A percentile compares a stretch with the other conserved stretches of the same genome.
Evolutionary conservation across 2,113 vertebrate genomes (phyloP).

Genomic region (Amblyopsis rosae): DNA sequence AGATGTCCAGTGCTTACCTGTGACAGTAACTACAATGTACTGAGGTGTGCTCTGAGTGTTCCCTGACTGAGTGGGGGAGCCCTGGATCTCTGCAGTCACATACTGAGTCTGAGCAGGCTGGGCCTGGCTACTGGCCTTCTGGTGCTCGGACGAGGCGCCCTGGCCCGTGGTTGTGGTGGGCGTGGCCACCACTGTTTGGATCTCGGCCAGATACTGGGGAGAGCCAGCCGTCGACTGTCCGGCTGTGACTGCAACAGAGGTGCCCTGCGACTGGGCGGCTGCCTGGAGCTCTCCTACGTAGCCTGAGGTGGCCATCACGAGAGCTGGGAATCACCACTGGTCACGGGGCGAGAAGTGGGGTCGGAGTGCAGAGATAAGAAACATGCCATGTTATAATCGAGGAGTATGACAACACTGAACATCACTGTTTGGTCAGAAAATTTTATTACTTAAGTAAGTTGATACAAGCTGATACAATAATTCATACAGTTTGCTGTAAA

Average conservation of each 20-base stretch:
- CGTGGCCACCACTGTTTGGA: conserved; percentile 63
- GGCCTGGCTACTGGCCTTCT: conserved; percentile 60
- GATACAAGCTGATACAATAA: too few species aligned
- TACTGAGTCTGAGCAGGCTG: conserved; percentile 79
- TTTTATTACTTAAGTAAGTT: too few species aligned
- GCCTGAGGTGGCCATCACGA: conserved; percentile 87
- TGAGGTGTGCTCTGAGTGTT: conserved; percentile 81
- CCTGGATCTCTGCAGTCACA: conserved; percentile 80
- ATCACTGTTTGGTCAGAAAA: too few species aligned
- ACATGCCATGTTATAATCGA: too few species aligned
- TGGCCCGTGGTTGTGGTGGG: conserved; percentile 62
- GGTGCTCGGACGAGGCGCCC: conserved; percentile 59
- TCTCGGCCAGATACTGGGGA: conserved; percentile 68
- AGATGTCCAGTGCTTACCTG: conserved; percentile 73
- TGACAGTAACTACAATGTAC: conserved; percentile 92
- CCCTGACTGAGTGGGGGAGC: conserved; percentile 75
- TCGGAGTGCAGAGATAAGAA: background rate
- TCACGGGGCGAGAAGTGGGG: conserved; percentile 32
- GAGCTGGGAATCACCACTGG: conserved; percentile 55
- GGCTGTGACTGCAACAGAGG: conserved; percentile 68
- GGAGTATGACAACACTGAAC: too few species aligned
- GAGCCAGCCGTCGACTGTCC: conserved; percentile 65
- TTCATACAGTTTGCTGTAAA: too few species aligned
- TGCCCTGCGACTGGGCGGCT: conserved; percentile 76
- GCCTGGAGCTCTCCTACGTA: conserved; percentile 87